Evolutionary conservation across 2,797 vertebrate genomes (phyloP), one percentile per base, ranked within the genome.

Genomic region (Meriones psammophilus): DNA sequence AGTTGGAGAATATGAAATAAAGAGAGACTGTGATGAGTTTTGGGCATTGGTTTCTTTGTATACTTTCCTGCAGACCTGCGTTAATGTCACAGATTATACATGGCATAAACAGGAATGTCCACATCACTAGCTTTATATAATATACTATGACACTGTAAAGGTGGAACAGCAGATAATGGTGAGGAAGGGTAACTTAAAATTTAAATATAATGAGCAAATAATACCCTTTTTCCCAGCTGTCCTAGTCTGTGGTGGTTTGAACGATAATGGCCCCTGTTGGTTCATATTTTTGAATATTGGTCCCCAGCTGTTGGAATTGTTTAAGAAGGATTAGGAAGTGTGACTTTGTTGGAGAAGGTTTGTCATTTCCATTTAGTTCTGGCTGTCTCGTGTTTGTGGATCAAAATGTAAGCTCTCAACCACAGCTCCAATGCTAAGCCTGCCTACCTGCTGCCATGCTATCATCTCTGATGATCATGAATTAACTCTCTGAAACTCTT

Each of bases 1-100:
- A 94, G 71, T 93, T 50, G 12, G 56, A 28, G 33, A 92, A 24
- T 96, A 81, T n/a, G 71, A 93, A 88, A 69, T 74, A 46, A 76
- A 71, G 9, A 60, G 69, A 30, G 42, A 17, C 58, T 88, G 20
- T 69, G 62, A 14, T 84, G 56, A 30, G 83, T 89, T 91, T 95
- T 71, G 24, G 83, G 15, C 64, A 42, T 17, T n/a, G 50, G 2
- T 93, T 76, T 76, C 18, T 80, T 68, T 86, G 26, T 69, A 84
- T 89, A 33, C 5, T 79, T 46, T 28, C 3, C 17, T 87, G 60
- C 2, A 62, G 33, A 92, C 0, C 18, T 86, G 42, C 17, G 54
- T 3, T 5, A 60, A 28, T 58, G 7, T 71, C 20, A 42, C 58
- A 76, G 78, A 66, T 20, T 88, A 62, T 62, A 33, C 28, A 78